These are phyloP conservation scores for Aplidium turbinatum DNA, from an alignment of 23 tunicate species.

Conservation along the genomic window DNA sequence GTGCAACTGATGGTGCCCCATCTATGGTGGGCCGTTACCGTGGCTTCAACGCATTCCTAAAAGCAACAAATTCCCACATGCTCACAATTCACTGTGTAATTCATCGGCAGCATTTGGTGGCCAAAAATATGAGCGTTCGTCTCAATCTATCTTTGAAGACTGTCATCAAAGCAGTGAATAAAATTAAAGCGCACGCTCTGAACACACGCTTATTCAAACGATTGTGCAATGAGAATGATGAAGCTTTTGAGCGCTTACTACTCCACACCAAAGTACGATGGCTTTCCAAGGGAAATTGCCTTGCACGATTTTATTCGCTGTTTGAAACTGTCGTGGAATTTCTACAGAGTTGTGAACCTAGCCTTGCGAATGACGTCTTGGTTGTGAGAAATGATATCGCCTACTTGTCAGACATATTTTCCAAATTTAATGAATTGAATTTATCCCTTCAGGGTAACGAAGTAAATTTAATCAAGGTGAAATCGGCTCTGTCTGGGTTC, in stretches of 20 bases:
- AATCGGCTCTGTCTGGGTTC: too few relatives aligned
- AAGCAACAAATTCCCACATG: conserved; percentile 28
- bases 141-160: conserved; percentile 22
- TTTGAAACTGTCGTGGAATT: conserved; percentile 35
- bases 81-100: conserved; percentile 49
- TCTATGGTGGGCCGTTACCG: conserved; percentile 45
- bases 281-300: conserved; percentile 56
- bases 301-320: conserved; percentile 37
- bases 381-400: conserved; percentile 43
- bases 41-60: conserved; percentile 3
- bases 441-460: conserved; percentile 42
- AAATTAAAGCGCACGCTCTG: conserved; percentile 54
- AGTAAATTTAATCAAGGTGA: conserved; percentile 16
- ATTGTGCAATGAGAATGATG: conserved; percentile 46
- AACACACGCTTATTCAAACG: conserved; percentile 37
- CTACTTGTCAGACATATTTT: conserved; percentile 48
- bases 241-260: conserved; percentile 36
- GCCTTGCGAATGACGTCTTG: conserved; percentile 32
- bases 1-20: conserved; percentile 56
- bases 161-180: conserved; percentile 50
- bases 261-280: conserved; percentile 49
- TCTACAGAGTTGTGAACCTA: conserved; percentile 39
- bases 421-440: too few relatives aligned
- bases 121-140: conserved; percentile 48
- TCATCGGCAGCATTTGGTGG: conserved; percentile 60